Evolutionary conservation across 1,140 invertebrate species (phyloP).

Genomic region (Ceratina calcarata): DNA sequence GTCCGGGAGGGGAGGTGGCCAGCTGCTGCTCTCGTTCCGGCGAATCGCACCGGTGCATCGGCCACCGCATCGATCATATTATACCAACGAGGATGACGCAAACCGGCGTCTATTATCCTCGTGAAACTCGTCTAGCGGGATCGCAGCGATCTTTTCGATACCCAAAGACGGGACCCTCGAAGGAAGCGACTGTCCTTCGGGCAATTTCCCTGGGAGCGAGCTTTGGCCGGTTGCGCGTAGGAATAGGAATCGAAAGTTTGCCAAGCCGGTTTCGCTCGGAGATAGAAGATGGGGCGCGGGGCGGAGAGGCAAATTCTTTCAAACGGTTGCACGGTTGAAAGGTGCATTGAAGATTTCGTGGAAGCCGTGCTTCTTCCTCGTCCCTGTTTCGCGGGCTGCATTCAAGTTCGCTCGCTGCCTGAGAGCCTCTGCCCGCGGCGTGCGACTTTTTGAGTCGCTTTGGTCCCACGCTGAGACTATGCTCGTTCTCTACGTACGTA

Average conservation of each 20-base stretch:
- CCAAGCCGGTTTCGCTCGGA: conserved; percentile 23
- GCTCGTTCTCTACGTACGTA: conserved; percentile 53
- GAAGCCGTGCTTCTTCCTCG: conserved; percentile 21
- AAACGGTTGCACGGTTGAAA: conserved; percentile 41
- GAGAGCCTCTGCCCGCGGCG: conserved; percentile 75
- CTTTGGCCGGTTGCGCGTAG: not conserved
- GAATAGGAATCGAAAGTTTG: conserved; percentile 1
- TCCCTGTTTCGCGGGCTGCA: conserved; percentile 5
- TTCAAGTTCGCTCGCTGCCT: conserved; percentile 53
- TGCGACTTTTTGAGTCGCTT: conserved; percentile 79
- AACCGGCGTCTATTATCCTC: conserved; percentile 22
- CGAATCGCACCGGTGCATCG: conserved; percentile 42
- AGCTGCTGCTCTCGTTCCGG: conserved; percentile 56
- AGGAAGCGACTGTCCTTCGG: no score
- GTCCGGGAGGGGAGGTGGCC: conserved; percentile 13
- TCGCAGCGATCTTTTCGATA: conserved; percentile 9
- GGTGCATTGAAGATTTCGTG: conserved; percentile 50
- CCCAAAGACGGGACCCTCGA: not conserved
- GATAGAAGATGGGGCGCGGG: conserved; percentile 19
- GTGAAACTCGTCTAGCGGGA: conserved; percentile 34
- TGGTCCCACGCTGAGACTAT: conserved; percentile 78
- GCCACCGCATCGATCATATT: not conserved
- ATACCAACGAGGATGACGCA: not conserved
- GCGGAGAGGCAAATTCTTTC: conserved; percentile 38
- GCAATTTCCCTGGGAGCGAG: not conserved